phyloP scores from a whole-genome alignment of 2,797 vertebrate species.

The Pterois miles region DNA sequence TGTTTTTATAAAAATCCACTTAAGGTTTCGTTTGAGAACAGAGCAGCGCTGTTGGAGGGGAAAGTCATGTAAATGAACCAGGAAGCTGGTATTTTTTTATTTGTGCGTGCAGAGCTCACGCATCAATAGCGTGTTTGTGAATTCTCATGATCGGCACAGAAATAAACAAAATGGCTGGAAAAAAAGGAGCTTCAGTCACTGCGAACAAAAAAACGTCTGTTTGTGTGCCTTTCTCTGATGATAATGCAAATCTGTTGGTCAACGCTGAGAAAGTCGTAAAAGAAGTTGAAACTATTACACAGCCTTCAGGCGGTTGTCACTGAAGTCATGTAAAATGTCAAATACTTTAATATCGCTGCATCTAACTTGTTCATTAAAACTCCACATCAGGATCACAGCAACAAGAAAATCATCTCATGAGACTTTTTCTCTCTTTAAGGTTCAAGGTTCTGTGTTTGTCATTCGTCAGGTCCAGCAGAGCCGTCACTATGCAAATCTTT shows the following conservation, averaged over 20 bases:
- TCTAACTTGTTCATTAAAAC: background rate
- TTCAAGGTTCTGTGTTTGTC: no score
- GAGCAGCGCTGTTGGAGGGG: constrained; percentile 49
- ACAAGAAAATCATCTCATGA: background rate
- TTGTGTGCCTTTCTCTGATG: background rate
- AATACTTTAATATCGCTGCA: background rate
- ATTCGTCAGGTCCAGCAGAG: no score
- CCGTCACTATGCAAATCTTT: no score
- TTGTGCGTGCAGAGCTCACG: constrained; percentile 31
- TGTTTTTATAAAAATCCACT: constrained; percentile 6
- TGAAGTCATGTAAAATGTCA: background rate
- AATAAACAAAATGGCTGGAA: constrained; percentile 76
- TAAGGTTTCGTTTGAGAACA: constrained; percentile 41
- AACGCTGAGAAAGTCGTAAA: constrained; percentile 10
- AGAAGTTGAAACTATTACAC: background rate
- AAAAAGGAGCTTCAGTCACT: constrained; percentile 8
- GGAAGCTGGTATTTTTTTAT: constrained; percentile 53
- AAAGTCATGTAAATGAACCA: constrained; percentile 79
- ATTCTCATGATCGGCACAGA: constrained; percentile 48
- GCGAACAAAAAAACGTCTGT: constrained; percentile 43
- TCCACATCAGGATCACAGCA: background rate
- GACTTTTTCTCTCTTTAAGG: background rate
- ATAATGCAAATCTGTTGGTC: constrained; percentile 58
- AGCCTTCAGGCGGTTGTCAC: background rate
- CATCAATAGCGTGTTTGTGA: constrained; percentile 71